phyloP scores from a whole-genome alignment of 2,797 vertebrate genomes.

The Cuculus canorus region DNA sequence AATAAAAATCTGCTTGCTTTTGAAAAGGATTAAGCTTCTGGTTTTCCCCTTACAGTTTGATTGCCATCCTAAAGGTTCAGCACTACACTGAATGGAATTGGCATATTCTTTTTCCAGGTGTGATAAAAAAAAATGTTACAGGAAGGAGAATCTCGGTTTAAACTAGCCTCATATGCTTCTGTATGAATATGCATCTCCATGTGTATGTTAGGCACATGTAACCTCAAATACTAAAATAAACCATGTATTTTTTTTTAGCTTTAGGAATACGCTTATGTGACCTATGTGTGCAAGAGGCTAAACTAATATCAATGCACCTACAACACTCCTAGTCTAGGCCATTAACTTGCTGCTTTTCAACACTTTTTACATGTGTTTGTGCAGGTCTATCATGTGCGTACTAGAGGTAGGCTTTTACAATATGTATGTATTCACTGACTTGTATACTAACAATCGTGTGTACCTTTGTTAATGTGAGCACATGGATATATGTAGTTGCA shows the following conservation, averaged over 20 bases:
- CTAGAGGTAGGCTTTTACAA: not conserved
- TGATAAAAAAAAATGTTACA: not conserved
- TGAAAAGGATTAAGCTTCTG: not conserved
- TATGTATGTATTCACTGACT: not conserved
- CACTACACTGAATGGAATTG: not conserved
- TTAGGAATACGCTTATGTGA: not conserved
- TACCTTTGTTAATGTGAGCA: not conserved
- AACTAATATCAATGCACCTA: not conserved
- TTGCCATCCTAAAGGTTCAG: not conserved
- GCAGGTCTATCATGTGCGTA: not conserved
- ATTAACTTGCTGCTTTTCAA: not conserved
- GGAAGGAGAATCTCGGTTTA: not conserved
- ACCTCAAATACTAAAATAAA: not conserved
- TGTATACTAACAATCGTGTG: not conserved
- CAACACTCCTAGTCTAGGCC: not conserved
- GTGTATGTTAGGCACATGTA: not conserved
- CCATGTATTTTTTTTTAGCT: not conserved
- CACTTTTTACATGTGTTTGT: not conserved
- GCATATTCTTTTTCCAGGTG: not conserved
- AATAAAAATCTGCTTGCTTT: not conserved
- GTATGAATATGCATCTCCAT: not conserved
- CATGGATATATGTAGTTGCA: accelerated
- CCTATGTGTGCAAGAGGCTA: not conserved
- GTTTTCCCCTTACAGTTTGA: not conserved
- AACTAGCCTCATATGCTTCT: not conserved